Evolutionary conservation across 2,797 vertebrate species (phyloP).

Genomic region (Choloepus didactylus): DNA sequence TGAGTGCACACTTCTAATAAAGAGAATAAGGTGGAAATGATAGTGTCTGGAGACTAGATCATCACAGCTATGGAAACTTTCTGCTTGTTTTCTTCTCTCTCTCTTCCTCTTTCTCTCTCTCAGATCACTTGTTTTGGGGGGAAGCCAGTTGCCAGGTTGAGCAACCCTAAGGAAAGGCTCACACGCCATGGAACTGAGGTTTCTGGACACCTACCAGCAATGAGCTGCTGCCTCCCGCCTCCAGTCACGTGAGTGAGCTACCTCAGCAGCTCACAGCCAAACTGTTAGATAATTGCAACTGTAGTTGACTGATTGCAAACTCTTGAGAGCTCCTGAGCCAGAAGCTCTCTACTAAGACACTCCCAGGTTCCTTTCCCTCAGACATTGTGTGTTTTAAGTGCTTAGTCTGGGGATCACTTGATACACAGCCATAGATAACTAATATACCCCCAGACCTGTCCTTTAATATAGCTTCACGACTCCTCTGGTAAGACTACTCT

Average conservation of each 20-base stretch:
- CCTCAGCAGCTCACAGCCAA: not conserved
- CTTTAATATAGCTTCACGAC: accelerated
- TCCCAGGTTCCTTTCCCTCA: not conserved
- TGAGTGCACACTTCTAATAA: not conserved
- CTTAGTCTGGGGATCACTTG: not conserved
- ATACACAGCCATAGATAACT: no score
- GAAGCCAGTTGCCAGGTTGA: no score
- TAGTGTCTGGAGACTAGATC: not conserved
- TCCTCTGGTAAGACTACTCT: not conserved
- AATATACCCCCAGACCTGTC: accelerated
- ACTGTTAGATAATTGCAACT: not conserved
- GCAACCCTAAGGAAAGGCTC: no score
- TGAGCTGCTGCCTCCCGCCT: not conserved
- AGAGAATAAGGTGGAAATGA: no score
- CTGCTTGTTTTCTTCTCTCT: no score
- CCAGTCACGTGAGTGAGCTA: accelerated
- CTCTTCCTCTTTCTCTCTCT: not conserved
- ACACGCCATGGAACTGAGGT: accelerated
- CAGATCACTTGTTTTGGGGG: not conserved
- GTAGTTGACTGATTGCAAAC: accelerated
- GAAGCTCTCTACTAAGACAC: no score
- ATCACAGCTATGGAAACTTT: not conserved
- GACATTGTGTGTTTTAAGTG: accelerated
- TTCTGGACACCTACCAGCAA: not conserved
- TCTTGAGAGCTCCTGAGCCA: not conserved